Evolutionary conservation across 2,888 invertebrate genomes (phyloP), one percentile per base, ranked within the genome.

Genomic region (Calameuta idolon): DNA sequence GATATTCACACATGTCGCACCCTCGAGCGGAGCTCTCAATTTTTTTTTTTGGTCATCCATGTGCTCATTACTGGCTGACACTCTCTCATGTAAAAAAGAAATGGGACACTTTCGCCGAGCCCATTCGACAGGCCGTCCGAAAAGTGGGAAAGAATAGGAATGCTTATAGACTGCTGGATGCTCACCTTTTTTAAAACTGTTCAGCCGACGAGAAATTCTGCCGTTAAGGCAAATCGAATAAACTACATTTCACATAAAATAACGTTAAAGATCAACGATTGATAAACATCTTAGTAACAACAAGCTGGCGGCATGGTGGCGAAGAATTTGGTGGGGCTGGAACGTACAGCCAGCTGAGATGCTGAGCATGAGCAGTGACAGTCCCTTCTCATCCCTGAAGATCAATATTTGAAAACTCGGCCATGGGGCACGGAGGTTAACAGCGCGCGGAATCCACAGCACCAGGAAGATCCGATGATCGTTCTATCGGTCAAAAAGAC

Each of bases 201-300:
- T 83, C 83, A 79, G 80, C 76, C 79, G 85, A 84, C 76, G 79
- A 85, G 83, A 76, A 80, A 81, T 69, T 78, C 87, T 89, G 88
- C 90, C 90, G 83, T 87, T 81, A 87, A 86, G 90, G 89, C 89
- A 87, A 83, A 84, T 84, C 79, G 78, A 87, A 88, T 87, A 87
- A 86, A 89, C 89, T 90, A 90, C 89, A 90, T 90, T 84, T 88
- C 87, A 81, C 84, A 87, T 87, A 87, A 84, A 87, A 82, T 82
- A 90, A 88, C 85, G 82, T 81, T 79, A 84, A 85, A 80, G 79
- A 76, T 88, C 81, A 90, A 89, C 88, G 83, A 83, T 79, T 85
- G 81, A 89, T 88, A 87, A 87, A 89, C 84, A 89, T 88, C 78
- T 87, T 86, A 83, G 83, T 82, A 87, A 89, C 85, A 88, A 89